Evolutionary conservation across 1,140 invertebrate species (phyloP), one percentile per base, ranked within the genome.

Genomic region (Trypoxylus dichotomus): DNA sequence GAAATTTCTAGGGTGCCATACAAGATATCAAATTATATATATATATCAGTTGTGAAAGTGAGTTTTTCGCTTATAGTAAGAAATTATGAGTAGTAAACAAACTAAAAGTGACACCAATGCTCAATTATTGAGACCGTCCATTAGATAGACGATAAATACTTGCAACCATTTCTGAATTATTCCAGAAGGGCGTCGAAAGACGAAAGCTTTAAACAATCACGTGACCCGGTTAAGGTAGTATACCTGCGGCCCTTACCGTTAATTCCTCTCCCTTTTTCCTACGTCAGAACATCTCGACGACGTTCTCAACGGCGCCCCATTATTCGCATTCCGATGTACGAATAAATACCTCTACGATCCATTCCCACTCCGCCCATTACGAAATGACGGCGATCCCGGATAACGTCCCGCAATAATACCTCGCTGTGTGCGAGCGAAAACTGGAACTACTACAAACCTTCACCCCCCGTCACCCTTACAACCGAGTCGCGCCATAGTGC

Each of bases 141-240:
- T 37, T 7, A 37, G 32, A 5, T 7, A 37, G 10, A 37, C 0
- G 15, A 3, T 13, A 2, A 3, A 54, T 58, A 7, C 5, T 58
- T 13, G 47, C 15, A 19, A 54, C 7, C 47, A 54, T 54, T 54
- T 15, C n/a, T 15, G 13, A 15, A 54, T 54, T 19, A 19, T 19
- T 54, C 47, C 32, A 37, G 2, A 37, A 37, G 10, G 15, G 5
- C 15, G 15, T 54, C 19, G 15, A 54, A n/a, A 15, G 19, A 54
- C 5, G 15, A 54, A 54, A 54, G 47, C 13, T n/a, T 19, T n/a
- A n/a, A n/a, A 15, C 6, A 15, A 19, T 54, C 47, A n/a, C 47
- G 47, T n/a, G 47, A 54, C 47, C 47, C 47, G n/a, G 47, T 54
- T 54, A 54, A 54, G 47, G 47, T n/a, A n/a, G n/a, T 54, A n/a